Conservation (phyloP, 2,113 vertebrate genomes). For the Budorcas taxicolor region DNA sequence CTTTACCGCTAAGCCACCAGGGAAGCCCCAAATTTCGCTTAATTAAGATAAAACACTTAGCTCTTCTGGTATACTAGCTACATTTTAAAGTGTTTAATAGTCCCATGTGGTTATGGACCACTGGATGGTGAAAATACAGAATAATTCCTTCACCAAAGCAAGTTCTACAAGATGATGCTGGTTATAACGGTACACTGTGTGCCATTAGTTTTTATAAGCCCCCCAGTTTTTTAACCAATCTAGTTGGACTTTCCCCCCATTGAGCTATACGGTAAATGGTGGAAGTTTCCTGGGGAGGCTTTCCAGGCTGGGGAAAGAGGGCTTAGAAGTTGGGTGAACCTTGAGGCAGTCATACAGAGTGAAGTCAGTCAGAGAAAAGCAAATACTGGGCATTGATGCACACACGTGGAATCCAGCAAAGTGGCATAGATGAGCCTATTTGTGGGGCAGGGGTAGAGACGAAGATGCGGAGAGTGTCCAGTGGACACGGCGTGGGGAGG, state of each 20-base stretch:
- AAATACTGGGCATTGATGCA: not conserved
- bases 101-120: not conserved
- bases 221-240: not conserved
- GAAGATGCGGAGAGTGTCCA: not conserved
- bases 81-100: not conserved
- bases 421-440: not conserved
- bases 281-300: not conserved
- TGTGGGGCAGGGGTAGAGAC: not conserved
- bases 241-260: not conserved
- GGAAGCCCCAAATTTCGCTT: not conserved
- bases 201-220: not conserved
- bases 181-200: not conserved
- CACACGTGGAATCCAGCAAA: not conserved
- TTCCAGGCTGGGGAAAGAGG: not conserved
- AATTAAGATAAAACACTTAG: not conserved
- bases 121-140: not conserved
- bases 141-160: not conserved
- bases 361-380: not conserved
- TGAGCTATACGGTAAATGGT: not conserved
- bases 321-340: not conserved
- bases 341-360: not conserved
- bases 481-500: not conserved
- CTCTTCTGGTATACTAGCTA: not conserved
- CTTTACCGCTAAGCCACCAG: not conserved
- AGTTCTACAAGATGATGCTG: not conserved